Evolutionary conservation across 2,888 invertebrate species (phyloP), one percentile per base, ranked within the genome.

Genomic region (Scaptomyza reducta): DNA sequence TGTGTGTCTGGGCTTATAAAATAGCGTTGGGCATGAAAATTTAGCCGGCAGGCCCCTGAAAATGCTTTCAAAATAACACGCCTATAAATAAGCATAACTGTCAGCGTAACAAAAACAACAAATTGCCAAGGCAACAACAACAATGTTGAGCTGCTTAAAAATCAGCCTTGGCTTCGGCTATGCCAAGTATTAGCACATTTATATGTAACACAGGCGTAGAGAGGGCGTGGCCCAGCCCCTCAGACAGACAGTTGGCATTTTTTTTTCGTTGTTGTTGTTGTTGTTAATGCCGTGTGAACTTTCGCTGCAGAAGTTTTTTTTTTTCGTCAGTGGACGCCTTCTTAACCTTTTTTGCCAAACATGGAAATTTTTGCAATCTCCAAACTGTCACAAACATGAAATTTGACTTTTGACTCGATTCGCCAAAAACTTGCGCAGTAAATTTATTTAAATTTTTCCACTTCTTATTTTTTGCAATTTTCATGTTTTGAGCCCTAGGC

Each of bases 21-120:
- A 70, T 75, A 56, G 44, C 45, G 38, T 35, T 35, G 35, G 38
- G 40, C 40, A 16, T 13, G 10, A 16, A 16, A 40, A 40, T 5
- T 3, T n/a, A 38, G 46, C 42, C 57, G 47, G 40, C 60, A 58
- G 60, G 55, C 41, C 42, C 74, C 56, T 54, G 61, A 67, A 70
- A 56, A 56, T 67, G 58, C 58, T 49, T 51, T 45, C 47, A n/a
- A 75, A 76, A 69, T 65, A 71, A 65, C 71, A 70, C 56, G 75
- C 58, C 85, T 77, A 84, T 84, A 84, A 84, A 84, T 87, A 84
- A 87, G 87, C 83, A 87, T 84, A 87, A 85, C 82, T 87, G 83
- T 84, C 83, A 85, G 64, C 40, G 73, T 70, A 77, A 77, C 74
- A 77, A 75, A 61, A 73, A 76, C 59, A 68, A 62, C 40, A 61